Evolutionary conservation across 2,797 vertebrate genomes (phyloP).

Genomic region (Anniella stebbinsi): DNA sequence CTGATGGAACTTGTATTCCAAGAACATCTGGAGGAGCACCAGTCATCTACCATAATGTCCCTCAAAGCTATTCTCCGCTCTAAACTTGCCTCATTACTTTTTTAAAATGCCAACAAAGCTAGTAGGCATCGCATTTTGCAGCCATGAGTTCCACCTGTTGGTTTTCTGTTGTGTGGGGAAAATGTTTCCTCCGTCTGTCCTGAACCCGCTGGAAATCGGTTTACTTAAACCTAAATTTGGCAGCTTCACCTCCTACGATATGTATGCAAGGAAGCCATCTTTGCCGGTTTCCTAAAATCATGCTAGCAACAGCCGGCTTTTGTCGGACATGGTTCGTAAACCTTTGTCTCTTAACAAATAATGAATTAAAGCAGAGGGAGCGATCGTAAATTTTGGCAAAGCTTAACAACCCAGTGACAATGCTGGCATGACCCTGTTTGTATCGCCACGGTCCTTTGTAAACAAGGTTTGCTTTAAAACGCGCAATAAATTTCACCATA

Average conservation of each 20-base stretch:
- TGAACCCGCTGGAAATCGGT: not conserved
- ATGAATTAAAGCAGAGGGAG: not conserved
- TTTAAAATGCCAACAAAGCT: not conserved
- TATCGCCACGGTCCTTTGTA: not conserved
- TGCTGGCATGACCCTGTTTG: not conserved
- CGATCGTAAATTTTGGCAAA: not conserved
- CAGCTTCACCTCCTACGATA: not conserved
- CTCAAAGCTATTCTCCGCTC: not conserved
- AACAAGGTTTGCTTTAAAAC: not conserved
- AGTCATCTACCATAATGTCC: too few relatives aligned
- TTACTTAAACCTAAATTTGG: not conserved
- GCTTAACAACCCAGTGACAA: not conserved
- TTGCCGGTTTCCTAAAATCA: not conserved
- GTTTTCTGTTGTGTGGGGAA: not conserved
- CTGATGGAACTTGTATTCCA: too few relatives aligned
- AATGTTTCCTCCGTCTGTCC: too few relatives aligned
- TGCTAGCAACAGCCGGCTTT: not conserved
- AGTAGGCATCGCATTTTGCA: not conserved
- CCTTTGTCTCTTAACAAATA: not conserved
- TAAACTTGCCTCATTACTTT: not conserved
- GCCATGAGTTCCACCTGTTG: not conserved
- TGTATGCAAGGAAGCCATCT: not conserved
- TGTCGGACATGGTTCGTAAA: not conserved
- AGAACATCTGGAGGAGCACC: too few relatives aligned
- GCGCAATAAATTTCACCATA: not conserved